Evolutionary conservation across 2,797 vertebrate genomes (phyloP).

Genomic region (Melanotaenia parkinsoni): DNA sequence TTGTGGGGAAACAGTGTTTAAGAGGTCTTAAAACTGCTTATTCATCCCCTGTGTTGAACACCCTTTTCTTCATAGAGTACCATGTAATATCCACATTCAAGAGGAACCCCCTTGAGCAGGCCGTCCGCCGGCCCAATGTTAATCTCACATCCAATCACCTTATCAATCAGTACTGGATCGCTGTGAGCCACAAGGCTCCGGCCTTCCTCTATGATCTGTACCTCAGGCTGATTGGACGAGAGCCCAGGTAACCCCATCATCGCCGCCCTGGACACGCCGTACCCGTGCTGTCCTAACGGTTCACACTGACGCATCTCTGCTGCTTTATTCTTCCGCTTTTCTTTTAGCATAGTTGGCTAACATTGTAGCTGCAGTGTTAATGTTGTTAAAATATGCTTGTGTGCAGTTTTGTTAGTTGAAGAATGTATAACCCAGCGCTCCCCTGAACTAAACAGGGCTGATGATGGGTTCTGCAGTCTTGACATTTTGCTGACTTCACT

Average conservation of each 20-base stretch:
- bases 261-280: conserved; percentile 59
- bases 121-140: conserved; percentile 99
- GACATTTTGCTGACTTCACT: conserved; percentile 23
- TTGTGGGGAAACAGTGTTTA: neutral
- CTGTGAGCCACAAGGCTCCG: conserved; percentile 99
- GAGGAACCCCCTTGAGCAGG: conserved; percentile 99
- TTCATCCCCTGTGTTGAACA: conserved; percentile 75
- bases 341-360: conserved; percentile 42
- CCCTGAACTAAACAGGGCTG: neutral
- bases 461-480: conserved; percentile 76
- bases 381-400: conserved; percentile 61
- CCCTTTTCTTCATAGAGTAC: conserved; percentile 98
- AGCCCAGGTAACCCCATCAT: conserved; percentile 95
- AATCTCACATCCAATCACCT: conserved; percentile 99
- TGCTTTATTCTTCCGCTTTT: conserved; percentile 67
- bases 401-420: conserved; percentile 56
- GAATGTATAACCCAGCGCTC: conserved; percentile 74
- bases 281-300: conserved; percentile 41
- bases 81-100: conserved; percentile 99
- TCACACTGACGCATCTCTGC: conserved; percentile 69
- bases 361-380: conserved; percentile 41
- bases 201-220: conserved; percentile 99
- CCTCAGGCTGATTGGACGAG: conserved; percentile 99
- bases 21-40: conserved; percentile 13
- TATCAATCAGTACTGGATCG: conserved; percentile 99